These are phyloP conservation scores for Diplazon laetatorius DNA, from an alignment of 2,888 invertebrate genomes.

Conservation along the genomic window DNA sequence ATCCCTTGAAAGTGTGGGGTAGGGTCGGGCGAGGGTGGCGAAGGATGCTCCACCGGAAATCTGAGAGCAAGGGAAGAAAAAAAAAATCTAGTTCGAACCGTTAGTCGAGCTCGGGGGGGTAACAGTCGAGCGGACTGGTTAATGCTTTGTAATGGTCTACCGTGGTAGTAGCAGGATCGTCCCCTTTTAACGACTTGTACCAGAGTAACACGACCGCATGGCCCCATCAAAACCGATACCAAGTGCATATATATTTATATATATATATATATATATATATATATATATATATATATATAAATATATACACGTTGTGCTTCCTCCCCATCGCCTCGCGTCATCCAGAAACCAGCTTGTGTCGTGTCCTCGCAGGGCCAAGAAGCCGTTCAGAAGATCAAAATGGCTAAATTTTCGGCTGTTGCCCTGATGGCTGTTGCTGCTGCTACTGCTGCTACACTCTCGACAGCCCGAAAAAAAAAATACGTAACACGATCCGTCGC, in stretches of 20 bases:
- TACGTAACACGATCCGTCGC: slow-evolving; percentile 16
- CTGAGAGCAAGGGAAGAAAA: slow-evolving; percentile 21
- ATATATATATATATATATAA: background rate
- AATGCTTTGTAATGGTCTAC: slow-evolving; percentile 77
- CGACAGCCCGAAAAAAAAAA: background rate
- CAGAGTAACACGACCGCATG: slow-evolving; percentile 75
- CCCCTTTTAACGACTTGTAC: slow-evolving; percentile 76
- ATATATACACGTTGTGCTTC: slow-evolving; percentile 43
- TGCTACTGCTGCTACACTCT: slow-evolving; percentile 7
- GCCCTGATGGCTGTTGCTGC: too few relatives aligned
- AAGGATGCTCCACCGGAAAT: slow-evolving; percentile 34
- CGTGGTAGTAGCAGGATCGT: slow-evolving; percentile 70
- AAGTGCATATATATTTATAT: slow-evolving; percentile 27
- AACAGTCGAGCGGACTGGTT: slow-evolving; percentile 75
- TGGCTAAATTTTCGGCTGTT: slow-evolving; percentile 34
- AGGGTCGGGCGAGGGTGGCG: slow-evolving; percentile 26
- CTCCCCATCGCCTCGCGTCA: slow-evolving; percentile 41
- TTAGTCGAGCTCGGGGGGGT: slow-evolving; percentile 65
- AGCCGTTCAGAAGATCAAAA: slow-evolving; percentile 50
- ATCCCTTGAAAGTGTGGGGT: slow-evolving; percentile 14
- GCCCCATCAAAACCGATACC: slow-evolving; percentile 78
- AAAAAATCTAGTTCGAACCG: slow-evolving; percentile 68
- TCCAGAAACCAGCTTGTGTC: slow-evolving; percentile 29
- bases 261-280: too few relatives aligned
- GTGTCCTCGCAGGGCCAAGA: slow-evolving; percentile 47